Evolutionary conservation across 2,797 vertebrate species (phyloP).

Genomic region (Rhinichthys osculus): DNA sequence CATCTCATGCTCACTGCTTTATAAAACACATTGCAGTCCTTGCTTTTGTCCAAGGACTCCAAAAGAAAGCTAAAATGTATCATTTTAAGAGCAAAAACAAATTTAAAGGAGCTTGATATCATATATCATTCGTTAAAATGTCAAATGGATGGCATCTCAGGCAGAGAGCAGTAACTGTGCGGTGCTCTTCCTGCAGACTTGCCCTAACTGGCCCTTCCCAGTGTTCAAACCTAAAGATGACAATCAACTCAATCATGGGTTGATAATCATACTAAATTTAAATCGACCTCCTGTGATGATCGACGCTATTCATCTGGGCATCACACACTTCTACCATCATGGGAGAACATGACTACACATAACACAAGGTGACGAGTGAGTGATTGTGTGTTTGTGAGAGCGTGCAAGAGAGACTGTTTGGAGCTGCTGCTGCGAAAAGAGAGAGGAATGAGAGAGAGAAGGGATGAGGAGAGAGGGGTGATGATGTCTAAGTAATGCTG

Average conservation of each 20-base stretch:
- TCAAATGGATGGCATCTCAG: conserved; percentile 32
- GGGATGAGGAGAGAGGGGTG: conserved; percentile 59
- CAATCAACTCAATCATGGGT: conserved; percentile 6
- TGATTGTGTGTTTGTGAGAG: background rate
- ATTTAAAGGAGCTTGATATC: conserved; percentile 32
- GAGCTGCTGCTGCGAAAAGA: conserved; percentile 41
- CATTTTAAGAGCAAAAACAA: conserved; percentile 51
- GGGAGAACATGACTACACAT: background rate
- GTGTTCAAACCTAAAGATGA: conserved; percentile 25
- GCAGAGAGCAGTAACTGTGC: conserved; percentile 27
- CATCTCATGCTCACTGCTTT: conserved; percentile 35
- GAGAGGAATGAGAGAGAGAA: conserved; percentile 64
- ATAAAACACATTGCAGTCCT: conserved; percentile 51
- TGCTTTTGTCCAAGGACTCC: conserved; percentile 36
- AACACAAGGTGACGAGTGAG: conserved; percentile 31
- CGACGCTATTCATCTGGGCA: conserved; percentile 12
- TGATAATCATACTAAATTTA: conserved; percentile 19
- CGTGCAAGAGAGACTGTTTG: conserved; percentile 33
- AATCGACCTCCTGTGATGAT: conserved; percentile 24
- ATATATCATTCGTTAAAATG: conserved; percentile 48
- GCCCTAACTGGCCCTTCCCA: conserved; percentile 40
- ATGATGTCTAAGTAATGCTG: conserved; percentile 57
- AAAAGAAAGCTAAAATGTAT: conserved; percentile 49
- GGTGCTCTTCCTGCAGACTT: conserved; percentile 50
- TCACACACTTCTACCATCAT: conserved; percentile 2